Evolutionary conservation across 2,797 vertebrate species (phyloP), one percentile per base, ranked within the genome.

Genomic region (Anolis apletophallus): DNA sequence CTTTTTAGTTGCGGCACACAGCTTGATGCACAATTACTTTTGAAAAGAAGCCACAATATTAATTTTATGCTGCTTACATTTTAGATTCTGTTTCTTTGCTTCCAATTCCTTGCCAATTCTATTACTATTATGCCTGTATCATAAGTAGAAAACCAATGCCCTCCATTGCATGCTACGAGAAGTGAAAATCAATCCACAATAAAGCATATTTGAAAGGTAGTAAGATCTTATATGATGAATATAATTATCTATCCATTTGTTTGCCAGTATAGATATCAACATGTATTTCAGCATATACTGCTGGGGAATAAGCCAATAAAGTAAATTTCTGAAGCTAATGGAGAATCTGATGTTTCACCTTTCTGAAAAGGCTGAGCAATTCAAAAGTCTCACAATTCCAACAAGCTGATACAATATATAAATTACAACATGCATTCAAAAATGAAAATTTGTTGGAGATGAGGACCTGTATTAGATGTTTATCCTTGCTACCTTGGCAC

Each of bases 201-300:
- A 91, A 90, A 76, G 85, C 88, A 83, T 8, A 91, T 61, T 92
- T 91, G 81, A 57, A 86, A 88, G 75, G 80, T 85, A 85, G 89
- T 85, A 34, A 16, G 76, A 87, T 88, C 54, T 85, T 72, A 16
- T 89, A 84, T 88, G 73, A 29, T 82, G 34, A 87, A 79, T 83
- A 55, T 79, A 72, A 83, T 73, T 87, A 87, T 83, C 68, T 87
- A 52, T 68, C 50, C 4, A 79, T 79, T 87, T 87, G 57, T 54
- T 29, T 61, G 32, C 36, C 11, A n/a, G 52, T 40, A 36, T 40
- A 57, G 21, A 54, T 78, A 72, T 29, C 32, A 67, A 52, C 26
- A 23, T 14, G 12, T 54, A 21, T 68, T 52, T 12, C 23, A 55
- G 69, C 1, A 1, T 34, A 0, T 11, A 23, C 64, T 59, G 17